These are phyloP conservation scores for Bufo bufo DNA, from an alignment of 2,113 vertebrate species.

Conservation along the genomic window DNA sequence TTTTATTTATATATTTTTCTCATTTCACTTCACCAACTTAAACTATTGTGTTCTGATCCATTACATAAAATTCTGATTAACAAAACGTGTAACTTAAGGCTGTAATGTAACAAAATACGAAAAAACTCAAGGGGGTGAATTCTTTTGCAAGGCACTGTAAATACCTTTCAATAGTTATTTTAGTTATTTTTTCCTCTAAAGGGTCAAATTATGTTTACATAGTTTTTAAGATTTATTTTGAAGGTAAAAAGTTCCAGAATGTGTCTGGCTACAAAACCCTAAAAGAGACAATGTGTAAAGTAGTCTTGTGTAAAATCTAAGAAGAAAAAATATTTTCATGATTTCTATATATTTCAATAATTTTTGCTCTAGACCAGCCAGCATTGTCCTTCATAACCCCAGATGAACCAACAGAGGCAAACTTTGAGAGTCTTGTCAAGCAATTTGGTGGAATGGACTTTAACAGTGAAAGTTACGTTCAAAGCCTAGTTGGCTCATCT, in stretches of 20 bases:
- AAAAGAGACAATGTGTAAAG: neutral
- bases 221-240: neutral
- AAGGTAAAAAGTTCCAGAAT: neutral
- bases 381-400: slow-evolving; percentile 79
- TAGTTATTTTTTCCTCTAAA: too few species aligned
- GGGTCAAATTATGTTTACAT: too few species aligned
- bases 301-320: neutral
- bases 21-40: too few species aligned
- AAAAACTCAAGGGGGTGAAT: too few species aligned
- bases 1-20: too few species aligned
- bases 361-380: slow-evolving; percentile 73
- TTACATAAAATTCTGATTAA: too few species aligned
- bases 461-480: slow-evolving; percentile 42
- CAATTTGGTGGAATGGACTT: slow-evolving; percentile 69
- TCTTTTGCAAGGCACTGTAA: too few species aligned
- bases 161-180: too few species aligned
- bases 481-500: slow-evolving; percentile 40
- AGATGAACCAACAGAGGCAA: slow-evolving; percentile 78
- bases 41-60: too few species aligned
- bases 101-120: too few species aligned
- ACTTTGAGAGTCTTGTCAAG: slow-evolving; percentile 80
- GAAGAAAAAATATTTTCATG: neutral
- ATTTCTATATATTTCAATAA: neutral
- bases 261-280: too few species aligned
- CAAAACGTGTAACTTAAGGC: too few species aligned